These are phyloP conservation scores for Melanotaenia pygmaea DNA, from an alignment of 2,797 vertebrate species.

Conservation along the genomic window DNA sequence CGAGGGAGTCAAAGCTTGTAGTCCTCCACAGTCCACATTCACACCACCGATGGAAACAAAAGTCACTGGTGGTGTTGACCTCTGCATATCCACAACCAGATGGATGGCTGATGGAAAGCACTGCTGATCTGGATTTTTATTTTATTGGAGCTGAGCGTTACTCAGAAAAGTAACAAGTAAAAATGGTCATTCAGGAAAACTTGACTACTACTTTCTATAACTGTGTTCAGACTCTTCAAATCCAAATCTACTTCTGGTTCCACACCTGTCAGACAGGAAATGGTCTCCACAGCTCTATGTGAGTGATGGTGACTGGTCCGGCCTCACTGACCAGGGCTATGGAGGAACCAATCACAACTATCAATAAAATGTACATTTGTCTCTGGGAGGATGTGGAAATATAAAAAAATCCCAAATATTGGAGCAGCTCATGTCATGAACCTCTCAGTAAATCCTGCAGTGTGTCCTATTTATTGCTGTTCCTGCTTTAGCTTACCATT, in stretches of 20 bases:
- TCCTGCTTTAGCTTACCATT: constrained; percentile 23
- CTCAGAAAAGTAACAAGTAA: not conserved
- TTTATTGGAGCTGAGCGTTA: not conserved
- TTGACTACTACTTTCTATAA: no score
- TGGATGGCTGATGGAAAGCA: not conserved
- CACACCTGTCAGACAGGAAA: not conserved
- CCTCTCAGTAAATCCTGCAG: not conserved
- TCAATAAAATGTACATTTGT: not conserved
- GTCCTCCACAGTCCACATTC: no score
- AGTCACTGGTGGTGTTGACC: no score
- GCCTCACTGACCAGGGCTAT: no score
- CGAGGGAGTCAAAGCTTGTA: no score
- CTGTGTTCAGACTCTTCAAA: no score
- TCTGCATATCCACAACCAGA: no score
- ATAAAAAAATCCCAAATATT: not conserved
- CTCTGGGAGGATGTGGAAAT: not conserved
- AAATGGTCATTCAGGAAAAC: not conserved
- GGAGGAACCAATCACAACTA: not conserved
- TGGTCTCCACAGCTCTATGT: not conserved
- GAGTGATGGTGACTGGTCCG: not conserved
- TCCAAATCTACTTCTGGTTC: not conserved
- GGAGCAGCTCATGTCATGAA: not conserved
- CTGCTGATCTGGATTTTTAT: not conserved
- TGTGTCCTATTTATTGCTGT: not conserved
- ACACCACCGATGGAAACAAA: no score